Percentiles rank a stretch among this genome's conserved stretches.
These are phyloP conservation scores for Tipula vernalis DNA, from an alignment of 2,888 invertebrate species.

Conservation along the genomic window DNA sequence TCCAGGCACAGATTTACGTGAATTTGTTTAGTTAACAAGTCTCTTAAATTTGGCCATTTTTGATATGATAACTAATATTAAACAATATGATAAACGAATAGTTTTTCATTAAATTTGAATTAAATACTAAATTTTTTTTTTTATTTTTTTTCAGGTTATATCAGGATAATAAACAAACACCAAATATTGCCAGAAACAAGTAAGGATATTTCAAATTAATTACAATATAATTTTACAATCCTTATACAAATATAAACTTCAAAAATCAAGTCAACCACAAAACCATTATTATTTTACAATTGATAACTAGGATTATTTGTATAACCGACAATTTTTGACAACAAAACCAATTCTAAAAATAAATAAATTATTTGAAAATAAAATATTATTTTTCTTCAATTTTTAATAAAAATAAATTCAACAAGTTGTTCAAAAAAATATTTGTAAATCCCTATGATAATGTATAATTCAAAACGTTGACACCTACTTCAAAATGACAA, in stretches of 20 bases:
- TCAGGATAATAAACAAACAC: neutral
- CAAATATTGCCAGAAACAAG: neutral
- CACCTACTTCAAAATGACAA: neutral
- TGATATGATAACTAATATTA: too few species aligned
- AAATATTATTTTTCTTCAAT: neutral
- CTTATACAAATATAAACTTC: neutral
- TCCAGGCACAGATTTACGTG: too few species aligned
- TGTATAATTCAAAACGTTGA: neutral
- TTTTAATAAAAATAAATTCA: neutral
- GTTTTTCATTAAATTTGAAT: too few species aligned
- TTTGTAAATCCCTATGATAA: neutral
- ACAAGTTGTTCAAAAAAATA: neutral
- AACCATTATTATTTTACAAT: neutral
- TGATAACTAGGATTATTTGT: neutral
- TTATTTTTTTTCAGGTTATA: neutral
- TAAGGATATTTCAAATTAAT: neutral
- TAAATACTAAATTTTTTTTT: too few species aligned
- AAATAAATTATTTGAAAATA: neutral
- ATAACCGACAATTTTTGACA: neutral
- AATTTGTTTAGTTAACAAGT: too few species aligned
- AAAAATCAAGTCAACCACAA: neutral
- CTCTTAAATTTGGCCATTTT: too few species aligned
- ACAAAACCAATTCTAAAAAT: neutral
- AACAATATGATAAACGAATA: too few species aligned
- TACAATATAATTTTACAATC: neutral